Percentiles rank a stretch among this genome's conserved stretches.
Evolutionary conservation across 2,113 vertebrate species (phyloP).

Genomic region (Mormyrus lacerda): DNA sequence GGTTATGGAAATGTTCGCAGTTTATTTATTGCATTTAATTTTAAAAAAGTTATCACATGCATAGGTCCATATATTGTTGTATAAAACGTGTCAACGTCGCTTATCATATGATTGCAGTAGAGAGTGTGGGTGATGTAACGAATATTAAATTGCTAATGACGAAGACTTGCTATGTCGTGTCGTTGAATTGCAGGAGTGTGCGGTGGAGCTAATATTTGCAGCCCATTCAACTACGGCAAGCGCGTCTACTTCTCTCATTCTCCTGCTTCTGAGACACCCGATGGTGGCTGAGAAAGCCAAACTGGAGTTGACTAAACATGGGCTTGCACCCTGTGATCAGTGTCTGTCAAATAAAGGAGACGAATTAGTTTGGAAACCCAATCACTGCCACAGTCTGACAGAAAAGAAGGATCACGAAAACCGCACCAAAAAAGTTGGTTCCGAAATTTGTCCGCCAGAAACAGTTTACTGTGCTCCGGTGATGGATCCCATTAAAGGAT

Average conservation of each 20-base stretch:
- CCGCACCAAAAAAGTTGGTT: background rate
- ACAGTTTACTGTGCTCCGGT: background rate
- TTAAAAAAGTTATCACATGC: background rate
- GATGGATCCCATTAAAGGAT: background rate
- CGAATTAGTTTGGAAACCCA: background rate
- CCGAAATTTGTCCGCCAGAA: background rate
- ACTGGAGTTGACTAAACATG: conserved; percentile 70
- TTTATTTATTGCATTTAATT: background rate
- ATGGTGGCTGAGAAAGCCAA: conserved; percentile 64
- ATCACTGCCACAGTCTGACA: background rate
- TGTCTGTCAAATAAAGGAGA: background rate
- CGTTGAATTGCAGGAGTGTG: conserved; percentile 73
- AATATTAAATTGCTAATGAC: background rate
- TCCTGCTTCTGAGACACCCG: conserved; percentile 80
- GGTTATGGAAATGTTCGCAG: background rate
- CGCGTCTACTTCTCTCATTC: conserved; percentile 84
- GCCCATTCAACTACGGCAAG: conserved; percentile 96
- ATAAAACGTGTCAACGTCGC: background rate
- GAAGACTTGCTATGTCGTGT: background rate
- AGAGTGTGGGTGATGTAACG: background rate
- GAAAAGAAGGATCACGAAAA: background rate
- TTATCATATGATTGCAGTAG: background rate
- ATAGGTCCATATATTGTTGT: background rate
- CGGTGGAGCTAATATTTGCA: conserved; percentile 91
- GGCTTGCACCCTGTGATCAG: conserved; percentile 37